A percentile compares a stretch with the other conserved stretches of the same genome.
Evolutionary conservation across 1,140 invertebrate species (phyloP).

Genomic region (Lordiphosa stackelbergi): DNA sequence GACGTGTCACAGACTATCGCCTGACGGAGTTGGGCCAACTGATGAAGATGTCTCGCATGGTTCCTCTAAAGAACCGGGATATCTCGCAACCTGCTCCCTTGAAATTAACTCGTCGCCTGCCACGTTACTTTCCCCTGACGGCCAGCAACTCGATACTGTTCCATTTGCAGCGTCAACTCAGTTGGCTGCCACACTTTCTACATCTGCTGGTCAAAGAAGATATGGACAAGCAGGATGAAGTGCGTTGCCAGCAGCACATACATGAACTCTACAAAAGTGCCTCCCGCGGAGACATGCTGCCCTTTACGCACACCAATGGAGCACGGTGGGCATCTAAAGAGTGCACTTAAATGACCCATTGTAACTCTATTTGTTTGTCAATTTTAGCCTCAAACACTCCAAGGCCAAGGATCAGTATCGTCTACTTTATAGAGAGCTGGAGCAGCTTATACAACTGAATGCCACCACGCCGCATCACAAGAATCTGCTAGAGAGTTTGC

Average conservation of each 20-base stretch:
- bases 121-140: conserved; percentile 95
- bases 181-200: conserved; percentile 89
- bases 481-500: conserved; percentile 88
- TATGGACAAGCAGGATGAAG: conserved; percentile 89
- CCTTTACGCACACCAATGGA: conserved; percentile 81
- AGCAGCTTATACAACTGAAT: conserved; percentile 88
- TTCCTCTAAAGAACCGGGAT: conserved; percentile 81
- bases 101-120: conserved; percentile 85
- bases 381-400: conserved; percentile 65
- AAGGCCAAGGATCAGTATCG: conserved; percentile 90
- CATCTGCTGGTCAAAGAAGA: conserved; percentile 89
- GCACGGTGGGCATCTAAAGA: conserved; percentile 75
- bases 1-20: conserved; percentile 95
- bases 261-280: conserved; percentile 90
- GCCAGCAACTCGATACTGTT: conserved; percentile 87
- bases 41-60: conserved; percentile 90
- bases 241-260: conserved; percentile 93
- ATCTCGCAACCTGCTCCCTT: conserved; percentile 59
- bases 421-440: conserved; percentile 92
- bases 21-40: conserved; percentile 90
- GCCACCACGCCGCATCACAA: conserved; percentile 82
- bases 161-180: conserved; percentile 82
- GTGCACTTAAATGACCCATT: background rate
- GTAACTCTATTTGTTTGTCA: background rate
- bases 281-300: conserved; percentile 87